A percentile compares a stretch with the other conserved stretches of the same genome.
Evolutionary conservation across 2,113 vertebrate species (phyloP).

Genomic region (Pteropus alecto): DNA sequence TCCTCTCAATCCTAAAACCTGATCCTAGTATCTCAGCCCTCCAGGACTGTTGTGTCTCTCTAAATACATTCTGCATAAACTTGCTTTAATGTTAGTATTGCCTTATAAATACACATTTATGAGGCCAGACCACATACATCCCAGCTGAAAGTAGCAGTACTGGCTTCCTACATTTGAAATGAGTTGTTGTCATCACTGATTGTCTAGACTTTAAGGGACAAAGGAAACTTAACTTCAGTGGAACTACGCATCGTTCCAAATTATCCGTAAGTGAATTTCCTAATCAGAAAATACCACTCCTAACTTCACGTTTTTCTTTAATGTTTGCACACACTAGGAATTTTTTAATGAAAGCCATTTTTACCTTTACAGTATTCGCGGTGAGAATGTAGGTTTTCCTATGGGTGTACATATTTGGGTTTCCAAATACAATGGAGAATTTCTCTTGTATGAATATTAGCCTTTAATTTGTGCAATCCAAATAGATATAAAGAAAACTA

Average conservation of each 20-base stretch:
- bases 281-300: not conserved
- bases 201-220: not conserved
- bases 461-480: constrained; percentile 9
- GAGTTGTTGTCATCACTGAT: not conserved
- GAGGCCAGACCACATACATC: not conserved
- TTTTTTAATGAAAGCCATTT: not conserved
- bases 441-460: not conserved
- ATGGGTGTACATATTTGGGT: not conserved
- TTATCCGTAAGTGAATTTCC: not conserved
- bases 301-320: not conserved
- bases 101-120: not conserved
- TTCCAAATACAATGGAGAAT: not conserved
- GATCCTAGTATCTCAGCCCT: not conserved
- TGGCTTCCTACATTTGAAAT: not conserved
- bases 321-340: not conserved
- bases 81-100: not conserved
- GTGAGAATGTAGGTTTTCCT: not conserved
- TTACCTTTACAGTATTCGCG: not conserved
- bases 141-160: not conserved
- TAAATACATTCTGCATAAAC: not conserved
- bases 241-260: not conserved
- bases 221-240: not conserved
- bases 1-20: not conserved
- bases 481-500: not conserved
- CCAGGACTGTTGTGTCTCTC: not conserved